Base-by-base conservation (phyloP, 2,888 invertebrate genomes). In the Neoitamus cyanurus region DNA sequence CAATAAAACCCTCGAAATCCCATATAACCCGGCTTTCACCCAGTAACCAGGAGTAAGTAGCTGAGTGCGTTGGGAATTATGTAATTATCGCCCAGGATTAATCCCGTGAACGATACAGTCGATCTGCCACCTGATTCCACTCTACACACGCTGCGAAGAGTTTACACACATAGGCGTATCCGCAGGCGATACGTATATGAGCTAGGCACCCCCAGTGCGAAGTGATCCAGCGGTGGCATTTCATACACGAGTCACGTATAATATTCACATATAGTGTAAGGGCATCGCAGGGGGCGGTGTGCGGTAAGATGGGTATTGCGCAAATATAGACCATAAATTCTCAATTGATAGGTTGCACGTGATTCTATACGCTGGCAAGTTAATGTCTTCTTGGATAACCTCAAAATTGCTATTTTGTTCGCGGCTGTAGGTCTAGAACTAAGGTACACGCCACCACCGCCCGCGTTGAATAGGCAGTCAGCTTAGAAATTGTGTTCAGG, bases 291-390 rank as follows among this genome's bases (percentile, higher is more conserved):
- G 75, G 34, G 42, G 13, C n/a, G 75, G 6, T 7, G 9, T 58
- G 1, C 58, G 58, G 7, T 7, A 15, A 25, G 58, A 25, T 58
- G 58, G 75, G 75, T 42, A 46, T 75, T 75, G 75, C 75, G 75
- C 75, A 75, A 75, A 75, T 75, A 75, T 75, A 75, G 75, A 75
- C 75, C 75, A 75, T 75, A 75, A 75, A 75, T 75, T 75, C 75
- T 75, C 75, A 75, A 75, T 75, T 75, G 75, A 75, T 75, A 75
- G 75, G 75, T 42, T 25, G 75, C 37, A 75, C 75, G 75, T 75
- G 75, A 42, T 75, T 75, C 75, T 75, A 75, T 75, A 75, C 28
- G 75, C 25, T 75, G 42, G 75, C 75, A 75, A 75, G 75, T 42
- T 75, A 75, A 75, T 75, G 42, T 75, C 75, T 75, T 75, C 42